phyloP scores from a whole-genome alignment of 1,140 invertebrate species.

The Bombus terrestris region DNA sequence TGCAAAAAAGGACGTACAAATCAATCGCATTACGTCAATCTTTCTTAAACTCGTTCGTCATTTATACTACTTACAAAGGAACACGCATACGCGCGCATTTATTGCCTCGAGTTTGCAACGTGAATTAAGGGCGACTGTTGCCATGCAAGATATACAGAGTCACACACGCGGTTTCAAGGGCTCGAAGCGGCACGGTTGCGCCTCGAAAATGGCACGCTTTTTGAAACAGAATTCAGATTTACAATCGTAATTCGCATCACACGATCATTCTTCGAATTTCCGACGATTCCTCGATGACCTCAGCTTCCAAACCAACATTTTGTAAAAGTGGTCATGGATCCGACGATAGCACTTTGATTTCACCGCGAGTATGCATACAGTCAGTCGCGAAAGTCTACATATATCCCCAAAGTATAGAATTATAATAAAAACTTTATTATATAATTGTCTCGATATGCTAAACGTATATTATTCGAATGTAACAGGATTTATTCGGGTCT shows the following conservation, averaged over 20 bases:
- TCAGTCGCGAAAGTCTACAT: too few species aligned
- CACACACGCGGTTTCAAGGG: neutral
- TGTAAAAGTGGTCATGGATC: neutral
- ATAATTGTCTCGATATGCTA: too few species aligned
- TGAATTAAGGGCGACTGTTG: constrained; percentile 24
- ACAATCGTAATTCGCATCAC: too few species aligned
- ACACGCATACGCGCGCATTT: constrained; percentile 6
- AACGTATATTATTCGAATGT: too few species aligned
- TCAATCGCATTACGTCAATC: constrained; percentile 30
- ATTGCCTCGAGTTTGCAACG: constrained; percentile 6
- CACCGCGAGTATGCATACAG: neutral
- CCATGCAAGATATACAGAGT: neutral
- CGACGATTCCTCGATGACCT: neutral
- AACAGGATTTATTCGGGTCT: too few species aligned
- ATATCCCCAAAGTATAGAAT: too few species aligned
- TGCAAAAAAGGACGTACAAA: constrained; percentile 2
- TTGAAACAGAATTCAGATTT: neutral
- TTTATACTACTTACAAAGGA: constrained; percentile 14
- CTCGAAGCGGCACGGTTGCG: neutral
- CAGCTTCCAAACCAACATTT: neutral
- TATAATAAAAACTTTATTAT: too few species aligned
- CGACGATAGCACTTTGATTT: neutral
- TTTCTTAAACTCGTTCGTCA: constrained; percentile 23
- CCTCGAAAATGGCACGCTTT: neutral
- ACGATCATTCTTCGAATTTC: too few species aligned